phyloP scores from a whole-genome alignment of 2,888 invertebrate species.

The Ctena decussata region DNA sequence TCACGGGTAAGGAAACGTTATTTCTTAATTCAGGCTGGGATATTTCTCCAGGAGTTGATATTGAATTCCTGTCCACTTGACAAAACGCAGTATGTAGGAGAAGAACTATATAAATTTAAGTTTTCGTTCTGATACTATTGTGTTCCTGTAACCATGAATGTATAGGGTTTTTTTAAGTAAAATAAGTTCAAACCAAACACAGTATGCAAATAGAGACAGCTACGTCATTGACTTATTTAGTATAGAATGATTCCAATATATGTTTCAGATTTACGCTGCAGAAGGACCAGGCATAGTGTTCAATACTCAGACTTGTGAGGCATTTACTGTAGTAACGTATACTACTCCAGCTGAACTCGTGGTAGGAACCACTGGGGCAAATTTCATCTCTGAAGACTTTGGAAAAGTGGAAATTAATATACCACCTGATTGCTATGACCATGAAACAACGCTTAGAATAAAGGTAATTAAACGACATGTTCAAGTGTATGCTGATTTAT shows the following conservation, averaged over 20 bases:
- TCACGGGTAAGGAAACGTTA: too few relatives aligned
- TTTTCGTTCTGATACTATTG: too few relatives aligned
- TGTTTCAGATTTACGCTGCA: constrained; percentile 48
- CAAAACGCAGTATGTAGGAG: too few relatives aligned
- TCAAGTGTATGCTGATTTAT: too few relatives aligned
- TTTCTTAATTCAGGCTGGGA: too few relatives aligned
- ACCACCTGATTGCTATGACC: constrained; percentile 47
- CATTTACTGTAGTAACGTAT: constrained; percentile 57
- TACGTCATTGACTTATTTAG: background rate
- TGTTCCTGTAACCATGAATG: too few relatives aligned
- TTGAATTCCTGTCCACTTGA: too few relatives aligned
- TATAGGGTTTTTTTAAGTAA: too few relatives aligned
- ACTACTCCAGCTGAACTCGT: constrained; percentile 25
- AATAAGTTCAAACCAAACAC: background rate
- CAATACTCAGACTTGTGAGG: constrained; percentile 63
- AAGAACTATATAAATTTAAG: too few relatives aligned
- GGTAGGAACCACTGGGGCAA: constrained; percentile 39
- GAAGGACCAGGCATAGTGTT: constrained; percentile 55
- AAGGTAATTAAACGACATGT: too few relatives aligned
- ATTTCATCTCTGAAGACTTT: constrained; percentile 41
- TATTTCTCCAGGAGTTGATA: too few relatives aligned
- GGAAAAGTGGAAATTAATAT: constrained; percentile 55
- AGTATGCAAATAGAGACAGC: background rate
- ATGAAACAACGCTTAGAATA: constrained; percentile 45
- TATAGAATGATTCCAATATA: background rate